Evolutionary conservation across 2,797 vertebrate genomes (phyloP).

Genomic region (Margarornis squamiger): DNA sequence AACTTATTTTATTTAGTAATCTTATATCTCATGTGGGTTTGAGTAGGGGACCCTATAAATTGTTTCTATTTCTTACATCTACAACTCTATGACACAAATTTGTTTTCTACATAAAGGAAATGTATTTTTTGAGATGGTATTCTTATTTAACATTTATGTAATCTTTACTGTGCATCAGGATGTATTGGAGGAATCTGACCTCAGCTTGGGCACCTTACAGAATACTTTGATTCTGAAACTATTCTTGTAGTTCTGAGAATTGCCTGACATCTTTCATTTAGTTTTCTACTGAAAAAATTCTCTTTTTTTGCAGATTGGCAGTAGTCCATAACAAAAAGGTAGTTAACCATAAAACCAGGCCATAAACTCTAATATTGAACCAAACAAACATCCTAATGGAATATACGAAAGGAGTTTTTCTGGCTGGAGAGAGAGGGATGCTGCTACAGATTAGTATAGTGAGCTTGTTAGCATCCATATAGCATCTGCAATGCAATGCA

Average conservation of each 20-base stretch:
- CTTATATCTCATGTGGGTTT: neutral
- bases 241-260: neutral
- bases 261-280: constrained; percentile 1
- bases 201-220: neutral
- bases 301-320: neutral
- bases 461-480: neutral
- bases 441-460: neutral
- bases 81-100: neutral
- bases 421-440: neutral
- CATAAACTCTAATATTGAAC: neutral
- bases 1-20: neutral
- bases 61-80: constrained; percentile 25
- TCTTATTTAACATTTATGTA: constrained; percentile 21
- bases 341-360: neutral
- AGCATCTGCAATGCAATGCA: neutral
- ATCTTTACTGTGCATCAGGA: neutral
- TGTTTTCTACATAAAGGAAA: neutral
- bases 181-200: constrained; percentile 1
- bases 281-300: neutral
- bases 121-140: constrained; percentile 9
- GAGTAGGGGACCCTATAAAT: neutral
- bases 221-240: constrained; percentile 4
- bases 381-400: neutral
- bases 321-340: neutral
- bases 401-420: neutral